Evolutionary conservation across 2,113 vertebrate species (phyloP).

Genomic region (Mormyrus lacerda): DNA sequence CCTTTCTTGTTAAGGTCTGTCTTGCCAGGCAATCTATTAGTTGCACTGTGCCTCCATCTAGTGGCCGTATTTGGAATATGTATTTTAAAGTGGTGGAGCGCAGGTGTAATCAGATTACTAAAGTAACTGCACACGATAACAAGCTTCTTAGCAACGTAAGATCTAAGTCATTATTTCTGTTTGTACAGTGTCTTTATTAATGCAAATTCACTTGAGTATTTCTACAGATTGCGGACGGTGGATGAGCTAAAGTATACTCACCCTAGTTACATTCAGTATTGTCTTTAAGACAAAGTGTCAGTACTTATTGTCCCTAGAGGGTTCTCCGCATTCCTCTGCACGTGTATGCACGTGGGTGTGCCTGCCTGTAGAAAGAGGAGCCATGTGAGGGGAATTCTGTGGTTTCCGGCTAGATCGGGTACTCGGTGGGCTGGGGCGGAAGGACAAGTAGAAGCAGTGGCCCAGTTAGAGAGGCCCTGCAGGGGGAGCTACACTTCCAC

Average conservation of each 20-base stretch:
- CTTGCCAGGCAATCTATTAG: background rate
- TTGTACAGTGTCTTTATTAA: background rate
- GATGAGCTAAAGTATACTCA: background rate
- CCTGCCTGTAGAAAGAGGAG: background rate
- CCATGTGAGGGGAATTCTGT: background rate
- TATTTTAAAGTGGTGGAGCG: background rate
- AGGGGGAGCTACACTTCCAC: slow-evolving; percentile 10
- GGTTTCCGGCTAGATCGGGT: background rate
- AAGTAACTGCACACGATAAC: background rate
- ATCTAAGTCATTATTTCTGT: background rate
- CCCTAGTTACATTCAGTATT: background rate
- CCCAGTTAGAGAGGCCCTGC: slow-evolving; percentile 22
- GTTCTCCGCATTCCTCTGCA: background rate
- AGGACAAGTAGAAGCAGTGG: slow-evolving; percentile 3
- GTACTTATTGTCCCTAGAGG: background rate
- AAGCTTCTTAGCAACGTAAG: background rate
- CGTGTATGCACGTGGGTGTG: background rate
- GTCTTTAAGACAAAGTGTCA: background rate
- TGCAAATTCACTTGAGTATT: background rate
- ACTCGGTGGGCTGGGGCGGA: background rate
- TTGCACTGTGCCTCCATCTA: slow-evolving; percentile 27
- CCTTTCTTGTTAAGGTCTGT: background rate
- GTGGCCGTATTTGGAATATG: slow-evolving; percentile 17
- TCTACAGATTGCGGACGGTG: background rate
- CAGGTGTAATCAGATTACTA: background rate